phyloP scores from a whole-genome alignment of 1,140 invertebrate genomes.

The Drosophila erecta region DNA sequence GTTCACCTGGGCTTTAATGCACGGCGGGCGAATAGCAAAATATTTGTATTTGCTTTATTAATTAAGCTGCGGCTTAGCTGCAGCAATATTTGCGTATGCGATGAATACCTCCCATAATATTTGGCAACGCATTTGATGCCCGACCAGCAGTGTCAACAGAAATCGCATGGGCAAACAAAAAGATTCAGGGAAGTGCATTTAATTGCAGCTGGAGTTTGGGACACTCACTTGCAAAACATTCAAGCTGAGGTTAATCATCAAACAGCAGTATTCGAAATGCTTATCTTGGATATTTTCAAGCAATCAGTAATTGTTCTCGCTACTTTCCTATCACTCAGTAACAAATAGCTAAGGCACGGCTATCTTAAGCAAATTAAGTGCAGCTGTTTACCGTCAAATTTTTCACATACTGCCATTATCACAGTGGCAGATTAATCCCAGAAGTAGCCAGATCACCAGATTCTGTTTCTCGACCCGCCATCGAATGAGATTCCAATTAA shows the following conservation, averaged over 20 bases:
- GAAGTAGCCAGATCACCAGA: slow-evolving; percentile 23
- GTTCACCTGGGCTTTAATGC: slow-evolving; percentile 63
- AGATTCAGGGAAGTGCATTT: background rate
- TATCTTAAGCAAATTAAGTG: slow-evolving; percentile 4
- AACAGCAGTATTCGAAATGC: background rate
- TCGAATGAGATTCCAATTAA: slow-evolving; percentile 70
- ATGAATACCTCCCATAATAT: slow-evolving; percentile 58
- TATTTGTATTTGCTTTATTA: slow-evolving; percentile 82
- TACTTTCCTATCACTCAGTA: background rate
- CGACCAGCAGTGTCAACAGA: slow-evolving; percentile 43
- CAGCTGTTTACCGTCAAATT: slow-evolving; percentile 22
- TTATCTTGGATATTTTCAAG: background rate
- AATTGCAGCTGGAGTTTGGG: background rate
- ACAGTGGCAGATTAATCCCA: background rate
- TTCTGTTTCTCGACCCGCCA: slow-evolving; percentile 21
- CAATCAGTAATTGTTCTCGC: background rate
- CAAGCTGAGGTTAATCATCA: no score
- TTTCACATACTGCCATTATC: slow-evolving; percentile 27
- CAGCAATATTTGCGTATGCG: slow-evolving; percentile 52
- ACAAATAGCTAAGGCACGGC: slow-evolving; percentile 1
- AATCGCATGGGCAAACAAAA: background rate
- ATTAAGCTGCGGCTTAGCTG: slow-evolving; percentile 53
- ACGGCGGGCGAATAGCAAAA: slow-evolving; percentile 66
- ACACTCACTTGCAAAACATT: no score
- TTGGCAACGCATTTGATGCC: slow-evolving; percentile 66